Base-by-base conservation (phyloP, 2,113 vertebrate species). In the Entelurus aequoreus region DNA sequence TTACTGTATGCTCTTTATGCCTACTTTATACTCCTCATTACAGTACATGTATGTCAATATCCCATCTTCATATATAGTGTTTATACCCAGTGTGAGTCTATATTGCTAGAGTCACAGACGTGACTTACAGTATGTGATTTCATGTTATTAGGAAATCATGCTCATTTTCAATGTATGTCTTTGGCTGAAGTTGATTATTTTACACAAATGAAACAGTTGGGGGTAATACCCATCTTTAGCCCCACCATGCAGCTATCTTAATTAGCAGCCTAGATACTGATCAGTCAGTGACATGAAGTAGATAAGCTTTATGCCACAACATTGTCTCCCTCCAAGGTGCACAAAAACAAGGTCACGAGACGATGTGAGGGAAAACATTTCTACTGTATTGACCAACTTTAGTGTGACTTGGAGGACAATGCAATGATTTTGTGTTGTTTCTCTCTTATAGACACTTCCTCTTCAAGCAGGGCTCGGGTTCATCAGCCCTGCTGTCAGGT, bases 381-480 rank as follows among this genome's bases (percentile, higher is more conserved):
- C 4, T 46, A 11, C 42, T 12, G 14, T 37, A 35, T 14, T 13
- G 8, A 12, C 42, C 16, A 15, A 16, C 7, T 21, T 6, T 49
- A 0, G 40, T 36, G 9, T 4, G 19, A 50, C 44, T 44, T 53
- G 12, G 54, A 44, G 3, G 16, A 19, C 38, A 55, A 44, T 57
- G 38, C 8, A 40, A 40, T 36, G 12, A 21, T 38, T 6, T 46
- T 46, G 9, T 46, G 10, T 46, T 44, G 16, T 87, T 68, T 85
- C 21, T 74, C 86, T 78, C 37, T 0, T 61, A 12, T 86, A 98
- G 96, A 88, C 96, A 98, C 86, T 98, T 98, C 90, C 92, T 98
- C 60, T 98, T 98, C 89, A 98, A 98, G 78, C 96, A 96, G 2
- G 95, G 95, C 77, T 98, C 96, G 53, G 95, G 94, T 21, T 95